Conservation (phyloP, 2,888 invertebrate genomes). For the Abrostola triplasia region DNA sequence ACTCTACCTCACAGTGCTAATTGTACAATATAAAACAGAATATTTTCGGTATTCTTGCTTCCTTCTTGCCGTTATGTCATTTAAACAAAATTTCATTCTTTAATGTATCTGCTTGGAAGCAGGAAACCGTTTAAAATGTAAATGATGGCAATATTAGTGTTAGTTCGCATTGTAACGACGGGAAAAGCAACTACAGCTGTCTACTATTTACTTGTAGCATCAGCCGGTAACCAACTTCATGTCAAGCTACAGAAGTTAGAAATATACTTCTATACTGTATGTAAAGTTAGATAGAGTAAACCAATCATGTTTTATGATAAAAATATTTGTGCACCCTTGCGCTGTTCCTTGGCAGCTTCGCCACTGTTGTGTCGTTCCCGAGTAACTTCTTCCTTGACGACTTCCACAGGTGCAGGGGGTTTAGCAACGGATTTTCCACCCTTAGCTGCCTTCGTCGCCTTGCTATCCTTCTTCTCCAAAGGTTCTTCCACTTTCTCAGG, state of each 20-base stretch:
- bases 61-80: too few relatives aligned
- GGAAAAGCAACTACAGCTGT: too few relatives aligned
- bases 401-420: slow-evolving; percentile 63
- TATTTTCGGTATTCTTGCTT: too few relatives aligned
- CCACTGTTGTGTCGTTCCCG: slow-evolving; percentile 71
- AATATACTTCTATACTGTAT: too few relatives aligned
- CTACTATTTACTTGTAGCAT: too few relatives aligned
- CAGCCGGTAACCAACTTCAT: too few relatives aligned
- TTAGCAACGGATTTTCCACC: slow-evolving; percentile 60
- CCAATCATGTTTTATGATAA: not conserved
- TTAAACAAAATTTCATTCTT: too few relatives aligned
- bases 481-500: slow-evolving; percentile 78
- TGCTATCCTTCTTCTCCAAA: slow-evolving; percentile 74
- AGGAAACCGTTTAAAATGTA: too few relatives aligned
- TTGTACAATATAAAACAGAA: not conserved
- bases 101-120: too few relatives aligned
- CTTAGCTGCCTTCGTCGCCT: slow-evolving; percentile 68
- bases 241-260: too few relatives aligned
- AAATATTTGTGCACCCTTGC: slow-evolving; percentile 70
- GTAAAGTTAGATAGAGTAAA: not conserved
- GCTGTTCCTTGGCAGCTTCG: slow-evolving; percentile 81
- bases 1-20: not conserved
- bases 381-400: slow-evolving; percentile 69
- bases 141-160: too few relatives aligned
- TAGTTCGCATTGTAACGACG: too few relatives aligned